Percentiles rank a stretch among this genome's conserved stretches.
Evolutionary conservation across 2,888 invertebrate species (phyloP).

Genomic region (Ochropleura leucogaster): DNA sequence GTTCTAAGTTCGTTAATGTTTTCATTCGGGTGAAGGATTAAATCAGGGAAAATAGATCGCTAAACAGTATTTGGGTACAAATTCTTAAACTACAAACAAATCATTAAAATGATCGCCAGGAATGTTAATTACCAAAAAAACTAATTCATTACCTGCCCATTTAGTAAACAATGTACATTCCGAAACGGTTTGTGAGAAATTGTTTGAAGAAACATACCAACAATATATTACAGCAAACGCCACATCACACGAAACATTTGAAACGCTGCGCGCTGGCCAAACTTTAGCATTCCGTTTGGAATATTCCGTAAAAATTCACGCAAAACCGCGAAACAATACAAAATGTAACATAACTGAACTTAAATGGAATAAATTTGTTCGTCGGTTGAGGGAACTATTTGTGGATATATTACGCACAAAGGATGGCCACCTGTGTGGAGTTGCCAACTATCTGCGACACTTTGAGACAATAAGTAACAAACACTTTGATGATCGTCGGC

Average conservation of each 20-base stretch:
- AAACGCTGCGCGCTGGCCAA: conserved; percentile 33
- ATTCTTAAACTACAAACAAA: conserved; percentile 5
- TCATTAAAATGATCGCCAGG: neutral
- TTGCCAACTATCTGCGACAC: conserved; percentile 61
- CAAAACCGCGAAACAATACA: conserved; percentile 41
- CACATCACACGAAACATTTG: conserved; percentile 54
- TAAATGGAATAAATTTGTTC: conserved; percentile 66
- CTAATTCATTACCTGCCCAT: neutral
- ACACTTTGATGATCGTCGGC: conserved; percentile 60
- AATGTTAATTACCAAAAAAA: conserved; percentile 32
- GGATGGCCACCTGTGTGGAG: conserved; percentile 63
- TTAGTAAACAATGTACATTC: conserved; percentile 34
- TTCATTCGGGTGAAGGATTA: conserved; percentile 4
- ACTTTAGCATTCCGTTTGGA: conserved; percentile 55
- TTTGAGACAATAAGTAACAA: conserved; percentile 60
- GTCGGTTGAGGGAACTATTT: conserved; percentile 56
- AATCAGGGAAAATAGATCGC: neutral
- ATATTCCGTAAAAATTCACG: conserved; percentile 56
- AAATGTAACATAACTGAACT: conserved; percentile 54
- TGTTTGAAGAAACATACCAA: neutral
- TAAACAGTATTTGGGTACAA: neutral
- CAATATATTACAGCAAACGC: conserved; percentile 38
- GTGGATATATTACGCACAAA: conserved; percentile 66
- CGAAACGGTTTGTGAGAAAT: conserved; percentile 22
- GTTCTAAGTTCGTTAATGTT: neutral